Evolutionary conservation across 2,797 vertebrate genomes (phyloP).

Genomic region (Graptemys geographica): DNA sequence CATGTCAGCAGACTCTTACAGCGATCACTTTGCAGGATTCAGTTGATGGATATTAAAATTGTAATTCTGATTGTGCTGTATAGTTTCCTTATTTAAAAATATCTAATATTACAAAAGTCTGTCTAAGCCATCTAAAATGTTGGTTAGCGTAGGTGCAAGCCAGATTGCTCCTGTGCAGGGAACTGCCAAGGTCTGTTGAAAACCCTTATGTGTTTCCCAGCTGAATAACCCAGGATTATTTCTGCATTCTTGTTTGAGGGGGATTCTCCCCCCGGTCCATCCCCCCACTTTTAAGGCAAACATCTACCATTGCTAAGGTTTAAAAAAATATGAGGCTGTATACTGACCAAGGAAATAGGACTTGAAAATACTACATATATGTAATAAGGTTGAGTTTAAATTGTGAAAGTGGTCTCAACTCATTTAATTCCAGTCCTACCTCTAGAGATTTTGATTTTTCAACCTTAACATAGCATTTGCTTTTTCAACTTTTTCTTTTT

Average conservation of each 20-base stretch:
- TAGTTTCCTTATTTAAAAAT: not conserved
- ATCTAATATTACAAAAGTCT: not conserved
- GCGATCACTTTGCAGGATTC: fast-evolving
- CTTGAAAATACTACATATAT: not conserved
- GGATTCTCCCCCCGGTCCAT: too few species aligned
- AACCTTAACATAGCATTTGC: not conserved
- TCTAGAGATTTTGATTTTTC: not conserved
- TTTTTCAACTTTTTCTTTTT: fast-evolving
- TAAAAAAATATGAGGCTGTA: not conserved
- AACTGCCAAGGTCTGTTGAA: not conserved
- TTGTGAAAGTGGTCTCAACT: not conserved
- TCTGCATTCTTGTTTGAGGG: not conserved
- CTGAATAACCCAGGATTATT: not conserved
- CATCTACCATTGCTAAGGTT: not conserved
- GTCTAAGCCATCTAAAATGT: not conserved
- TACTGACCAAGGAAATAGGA: not conserved
- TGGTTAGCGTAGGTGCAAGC: not conserved
- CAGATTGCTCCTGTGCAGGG: not conserved
- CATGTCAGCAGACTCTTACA: fast-evolving
- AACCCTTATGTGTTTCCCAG: not conserved
- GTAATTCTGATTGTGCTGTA: not conserved
- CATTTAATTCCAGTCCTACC: not conserved
- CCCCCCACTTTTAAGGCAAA: not conserved
- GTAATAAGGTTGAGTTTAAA: not conserved
- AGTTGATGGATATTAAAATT: fast-evolving